Base-by-base conservation (phyloP, 92 coral and sea anemone genomes). In the Phenganax stokvisi region DNA sequence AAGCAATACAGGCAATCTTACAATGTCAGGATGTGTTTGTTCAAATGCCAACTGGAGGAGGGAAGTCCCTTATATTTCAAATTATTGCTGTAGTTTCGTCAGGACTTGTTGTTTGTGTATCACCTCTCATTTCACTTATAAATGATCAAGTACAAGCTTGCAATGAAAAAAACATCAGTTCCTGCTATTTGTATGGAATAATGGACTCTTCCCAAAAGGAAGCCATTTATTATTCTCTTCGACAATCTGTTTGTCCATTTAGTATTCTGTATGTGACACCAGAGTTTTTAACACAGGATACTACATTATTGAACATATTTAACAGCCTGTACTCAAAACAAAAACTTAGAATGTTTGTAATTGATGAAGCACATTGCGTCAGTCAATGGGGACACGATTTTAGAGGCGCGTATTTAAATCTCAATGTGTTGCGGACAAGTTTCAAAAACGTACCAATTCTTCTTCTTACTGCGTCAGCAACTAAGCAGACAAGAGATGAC, bases 351-450 rank as follows among this genome's bases (percentile, higher is more conserved):
- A 29, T 17, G 69, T 93, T 93, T 89, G 89, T 87, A 61, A 96
- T 93, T 56, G 97, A 93, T 68, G 97, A 93, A 57, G 97, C 97
- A 2, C 97, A 93, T 54, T 93, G 97, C 83, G 97, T 93, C 11
- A 91, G 97, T 8, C 90, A 89, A 74, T 93, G 97, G 97, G 97
- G 97, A 10, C 97, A 91, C 83, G 97, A 93, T 51, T 93, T 93
- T 75, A 77, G 97, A 60, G 93, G 93, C 25, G 93, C 92, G 70
- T 93, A 89, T 76, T 66, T 90, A 67, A 87, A 91, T 77, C 90
- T 93, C 63, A 92, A 96, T 6, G 80, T 82, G 47, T 82, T 93
- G 4, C 84, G 91, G 57, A 30, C 56, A 17, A 57, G 72, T 74
- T 91, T 81, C 87, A 47, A 77, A 15, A 80, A 90, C 37, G 87